Evolutionary conservation across 2,888 invertebrate genomes (phyloP), one percentile per base, ranked within the genome.

Genomic region (Leptogaster cylindrica): DNA sequence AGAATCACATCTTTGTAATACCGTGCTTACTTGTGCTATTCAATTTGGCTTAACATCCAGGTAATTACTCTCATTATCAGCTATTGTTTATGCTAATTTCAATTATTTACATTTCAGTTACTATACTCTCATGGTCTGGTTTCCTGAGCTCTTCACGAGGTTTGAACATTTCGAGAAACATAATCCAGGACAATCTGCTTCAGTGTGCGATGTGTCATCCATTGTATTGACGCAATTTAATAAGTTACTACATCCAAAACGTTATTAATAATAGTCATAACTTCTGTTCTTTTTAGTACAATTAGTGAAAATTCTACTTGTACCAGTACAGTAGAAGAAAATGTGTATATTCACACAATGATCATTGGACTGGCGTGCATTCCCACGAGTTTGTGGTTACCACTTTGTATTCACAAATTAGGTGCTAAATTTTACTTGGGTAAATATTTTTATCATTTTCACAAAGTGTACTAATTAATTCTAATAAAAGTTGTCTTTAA

Each of bases 61-160:
- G 88, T 89, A 77, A 52, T 52, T 16, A 4, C 3, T 16, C 14
- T 28, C 7, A 25, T 39, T 61, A 10, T 18, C 23, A 12, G 1
- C 28, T 65, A 48, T 36, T 20, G 23, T 27, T 36, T 16, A 39
- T 16, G 5, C 16, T 12, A 48, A 39, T 18, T 27, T 7, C n/a
- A 46, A 20, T n/a, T 44, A 69, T 58, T 36, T 33, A 69, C 65
- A 51, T 81, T 82, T 10, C 82, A 94, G 94, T 76, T 94, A 93
- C 82, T 94, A 94, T 79, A 94, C 94, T 5, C 82, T 94, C 44
- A 93, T 93, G 91, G 87, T 94, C 78, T 95, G 94, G 94, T 93
- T 94, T 82, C 93, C 93, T 10, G 93, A 93, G 79, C 81, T 94
- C 74, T 94, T 94, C 82, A 88, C 88, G 79, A 88, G 93, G 64